These are phyloP conservation scores for Steatornis caripensis DNA, from an alignment of 2,113 vertebrate species.

Conservation along the genomic window DNA sequence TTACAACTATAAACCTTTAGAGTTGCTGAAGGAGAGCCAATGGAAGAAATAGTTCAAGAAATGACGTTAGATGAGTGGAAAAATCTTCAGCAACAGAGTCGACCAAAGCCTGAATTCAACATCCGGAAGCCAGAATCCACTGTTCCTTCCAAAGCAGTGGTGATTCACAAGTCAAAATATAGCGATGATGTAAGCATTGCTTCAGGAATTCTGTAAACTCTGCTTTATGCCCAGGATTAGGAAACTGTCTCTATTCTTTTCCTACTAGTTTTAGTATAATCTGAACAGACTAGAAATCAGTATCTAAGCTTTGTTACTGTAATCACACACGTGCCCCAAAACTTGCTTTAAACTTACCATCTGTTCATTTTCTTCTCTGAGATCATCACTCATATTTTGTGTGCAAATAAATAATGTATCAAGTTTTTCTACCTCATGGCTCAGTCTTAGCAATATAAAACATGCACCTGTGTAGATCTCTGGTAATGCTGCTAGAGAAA, in stretches of 20 bases:
- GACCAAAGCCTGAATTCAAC: slow-evolving; percentile 90
- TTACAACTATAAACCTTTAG: slow-evolving; percentile 62
- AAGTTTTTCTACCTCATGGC: background rate
- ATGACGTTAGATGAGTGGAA: slow-evolving; percentile 98
- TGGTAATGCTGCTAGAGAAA: background rate
- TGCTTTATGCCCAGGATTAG: background rate
- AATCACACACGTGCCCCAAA: background rate
- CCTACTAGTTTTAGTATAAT: background rate
- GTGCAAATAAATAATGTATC: background rate
- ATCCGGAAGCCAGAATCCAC: slow-evolving; percentile 87
- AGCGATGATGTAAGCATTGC: slow-evolving; percentile 76
- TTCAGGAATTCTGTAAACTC: slow-evolving; percentile 18
- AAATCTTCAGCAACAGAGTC: slow-evolving; percentile 83
- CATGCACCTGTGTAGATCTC: background rate
- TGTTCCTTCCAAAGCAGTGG: slow-evolving; percentile 90
- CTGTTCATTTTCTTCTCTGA: background rate
- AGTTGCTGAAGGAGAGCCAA: slow-evolving; percentile 69
- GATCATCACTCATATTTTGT: background rate
- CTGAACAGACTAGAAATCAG: background rate
- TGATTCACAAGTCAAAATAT: slow-evolving; percentile 91
- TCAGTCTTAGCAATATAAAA: background rate
- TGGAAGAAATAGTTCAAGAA: slow-evolving; percentile 83
- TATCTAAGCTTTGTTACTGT: background rate
- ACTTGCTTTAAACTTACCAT: background rate
- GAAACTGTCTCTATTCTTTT: background rate